Base-by-base conservation (phyloP, 1,140 invertebrate species). In the Caenorhabditis inopinata region DNA sequence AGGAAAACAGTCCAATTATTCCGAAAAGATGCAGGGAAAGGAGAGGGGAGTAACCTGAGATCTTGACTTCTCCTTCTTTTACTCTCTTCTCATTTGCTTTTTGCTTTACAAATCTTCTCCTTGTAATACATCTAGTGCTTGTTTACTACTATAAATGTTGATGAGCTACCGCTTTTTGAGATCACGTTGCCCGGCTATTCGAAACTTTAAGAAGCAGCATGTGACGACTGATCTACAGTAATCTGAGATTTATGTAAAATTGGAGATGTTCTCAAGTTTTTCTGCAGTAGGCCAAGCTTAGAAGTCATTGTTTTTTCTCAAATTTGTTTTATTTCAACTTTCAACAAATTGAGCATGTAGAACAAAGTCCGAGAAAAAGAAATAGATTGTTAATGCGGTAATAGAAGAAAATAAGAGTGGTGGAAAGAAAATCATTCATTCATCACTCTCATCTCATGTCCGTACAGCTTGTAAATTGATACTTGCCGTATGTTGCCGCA, bases 1-100 rank as follows among this genome's bases (percentile, higher is more conserved):
- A 35, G 53, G 58, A 68, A 68, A 68, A 68, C 58, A 68, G 58
- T 68, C 58, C 58, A 68, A 68, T 68, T 68, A 68, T 68, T 68
- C 58, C 29, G 32, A 68, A 68, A 68, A 68, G 29, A 21, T 21
- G 58, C n/a, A 21, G 14, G 4, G n/a, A 42, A 68, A 38, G 38
- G 51, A n/a, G 29, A 68, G n/a, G 38, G 32, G 32, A 68, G 58
- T 68, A 68, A 68, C 58, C 58, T 68, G 58, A 68, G 32, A 68
- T 68, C 27, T 21, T 21, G 7, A 62, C 32, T 5, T 68, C 1
- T 42, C 38, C 38, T 68, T 29, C 58, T 68, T 29, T 38, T 68
- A n/a, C n/a, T n/a, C n/a, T n/a, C n/a, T 25, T 38, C n/a, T 68
- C 38, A 29, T 38, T 18, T 29, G 2, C n/a, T 32, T 68, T 32